Evolutionary conservation across 1,140 invertebrate species (phyloP).

Genomic region (Lepidurus couesii): DNA sequence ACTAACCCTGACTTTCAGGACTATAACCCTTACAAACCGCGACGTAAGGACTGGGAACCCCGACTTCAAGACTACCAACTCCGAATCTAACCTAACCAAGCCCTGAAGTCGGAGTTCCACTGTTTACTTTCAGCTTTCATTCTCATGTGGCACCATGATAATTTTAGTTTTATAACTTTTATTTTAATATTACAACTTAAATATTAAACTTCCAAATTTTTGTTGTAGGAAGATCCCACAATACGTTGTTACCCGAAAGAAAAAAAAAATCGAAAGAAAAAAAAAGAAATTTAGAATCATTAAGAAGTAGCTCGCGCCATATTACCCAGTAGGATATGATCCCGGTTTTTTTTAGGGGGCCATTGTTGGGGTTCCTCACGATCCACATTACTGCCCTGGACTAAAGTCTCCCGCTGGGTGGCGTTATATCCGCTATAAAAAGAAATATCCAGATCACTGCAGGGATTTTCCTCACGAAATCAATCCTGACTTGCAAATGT

Average conservation of each 20-base stretch:
- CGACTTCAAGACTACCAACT: too few species aligned
- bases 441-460: conserved; percentile 12
- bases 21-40: too few species aligned
- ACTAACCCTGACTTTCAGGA: too few species aligned
- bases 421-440: conserved; percentile 7
- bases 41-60: too few species aligned
- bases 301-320: conserved; percentile 15
- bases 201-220: too few species aligned
- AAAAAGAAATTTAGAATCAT: conserved; percentile 1
- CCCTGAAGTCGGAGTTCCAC: too few species aligned
- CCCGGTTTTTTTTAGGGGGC: not conserved
- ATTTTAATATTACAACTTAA: too few species aligned
- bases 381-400: not conserved
- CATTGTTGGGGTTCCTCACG: conserved; percentile 8
- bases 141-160: too few species aligned
- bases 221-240: not conserved
- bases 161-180: too few species aligned
- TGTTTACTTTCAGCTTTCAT: too few species aligned
- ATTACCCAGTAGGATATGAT: not conserved
- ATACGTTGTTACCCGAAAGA: not conserved
- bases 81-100: too few species aligned
- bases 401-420: not conserved
- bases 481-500: conserved; percentile 13
- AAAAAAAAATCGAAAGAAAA: not conserved
- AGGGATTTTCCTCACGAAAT: conserved; percentile 12